phyloP scores from a whole-genome alignment of 2,113 vertebrate species.

The Hydropotes inermis region DNA sequence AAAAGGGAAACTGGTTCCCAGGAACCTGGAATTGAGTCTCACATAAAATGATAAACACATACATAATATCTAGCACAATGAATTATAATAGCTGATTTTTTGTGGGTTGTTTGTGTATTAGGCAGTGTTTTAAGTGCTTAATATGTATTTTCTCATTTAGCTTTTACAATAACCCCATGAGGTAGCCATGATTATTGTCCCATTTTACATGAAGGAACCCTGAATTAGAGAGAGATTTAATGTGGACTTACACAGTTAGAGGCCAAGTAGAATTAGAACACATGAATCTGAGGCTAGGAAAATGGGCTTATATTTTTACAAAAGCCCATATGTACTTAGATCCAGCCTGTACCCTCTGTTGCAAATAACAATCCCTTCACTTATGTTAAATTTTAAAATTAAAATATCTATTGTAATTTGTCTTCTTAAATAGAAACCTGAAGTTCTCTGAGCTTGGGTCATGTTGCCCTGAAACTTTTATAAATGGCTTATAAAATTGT shows the following conservation, averaged over 20 bases:
- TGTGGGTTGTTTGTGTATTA: background rate
- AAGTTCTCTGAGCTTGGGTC: slow-evolving; percentile 29
- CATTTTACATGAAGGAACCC: background rate
- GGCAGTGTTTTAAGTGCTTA: background rate
- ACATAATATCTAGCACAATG: background rate
- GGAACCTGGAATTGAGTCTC: background rate
- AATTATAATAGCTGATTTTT: background rate
- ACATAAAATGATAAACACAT: background rate
- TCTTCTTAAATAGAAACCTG: slow-evolving; percentile 42
- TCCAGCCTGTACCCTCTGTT: background rate
- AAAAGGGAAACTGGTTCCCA: background rate
- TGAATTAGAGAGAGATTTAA: background rate
- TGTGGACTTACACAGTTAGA: background rate
- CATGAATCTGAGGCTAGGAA: background rate
- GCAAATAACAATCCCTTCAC: background rate
- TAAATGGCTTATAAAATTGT: slow-evolving; percentile 36
- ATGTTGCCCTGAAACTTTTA: slow-evolving; percentile 38
- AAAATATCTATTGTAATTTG: slow-evolving; percentile 18
- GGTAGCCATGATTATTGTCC: background rate
- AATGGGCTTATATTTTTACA: background rate
- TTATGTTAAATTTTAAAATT: slow-evolving; percentile 30
- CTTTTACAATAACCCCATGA: background rate
- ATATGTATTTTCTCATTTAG: background rate
- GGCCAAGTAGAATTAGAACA: background rate
- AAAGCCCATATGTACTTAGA: background rate